Evolutionary conservation across 2,888 invertebrate genomes (phyloP), one percentile per base, ranked within the genome.

Genomic region (Isotomurus palustris): DNA sequence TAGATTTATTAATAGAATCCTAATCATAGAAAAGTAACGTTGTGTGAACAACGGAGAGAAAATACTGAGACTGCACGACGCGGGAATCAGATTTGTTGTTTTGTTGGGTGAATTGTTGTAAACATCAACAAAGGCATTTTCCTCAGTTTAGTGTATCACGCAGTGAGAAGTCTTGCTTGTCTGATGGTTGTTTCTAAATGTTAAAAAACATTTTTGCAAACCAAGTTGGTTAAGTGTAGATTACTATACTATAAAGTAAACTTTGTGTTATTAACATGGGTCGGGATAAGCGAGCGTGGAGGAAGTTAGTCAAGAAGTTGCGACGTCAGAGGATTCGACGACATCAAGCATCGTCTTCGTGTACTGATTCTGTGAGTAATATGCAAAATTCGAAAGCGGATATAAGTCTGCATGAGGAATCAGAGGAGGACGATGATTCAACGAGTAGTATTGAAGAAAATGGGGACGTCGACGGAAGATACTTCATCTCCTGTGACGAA

Each of bases 301-400:
- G 70, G 32, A 70, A 69, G 52, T 49, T 65, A 2, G 68, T 70
- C 5, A 70, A 70, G 45, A 70, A 67, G 28, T 41, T 68, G 19
- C 56, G 63, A 22, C 29, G 68, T n/a, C 63, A 59, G 40, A 55
- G 59, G 35, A 62, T 57, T 17, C 58, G 67, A 28, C 60, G 58
- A 41, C 14, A 38, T 28, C 10, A 48, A 6, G 58, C 58, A 10
- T 10, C 12, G 17, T 12, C 25, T 32, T 19, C n/a, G 6, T 14
- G 19, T 24, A 24, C 41, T 22, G 3, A 3, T 6, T 19, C 40
- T 6, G 4, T n/a, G n/a, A n/a, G n/a, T n/a, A n/a, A n/a, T n/a
- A n/a, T n/a, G n/a, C n/a, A n/a, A n/a, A n/a, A n/a, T n/a, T n/a
- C n/a, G n/a, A n/a, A n/a, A n/a, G n/a, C n/a, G n/a, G n/a, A n/a